phyloP scores from a whole-genome alignment of 2,113 vertebrate species.

The Laticauda colubrina region DNA sequence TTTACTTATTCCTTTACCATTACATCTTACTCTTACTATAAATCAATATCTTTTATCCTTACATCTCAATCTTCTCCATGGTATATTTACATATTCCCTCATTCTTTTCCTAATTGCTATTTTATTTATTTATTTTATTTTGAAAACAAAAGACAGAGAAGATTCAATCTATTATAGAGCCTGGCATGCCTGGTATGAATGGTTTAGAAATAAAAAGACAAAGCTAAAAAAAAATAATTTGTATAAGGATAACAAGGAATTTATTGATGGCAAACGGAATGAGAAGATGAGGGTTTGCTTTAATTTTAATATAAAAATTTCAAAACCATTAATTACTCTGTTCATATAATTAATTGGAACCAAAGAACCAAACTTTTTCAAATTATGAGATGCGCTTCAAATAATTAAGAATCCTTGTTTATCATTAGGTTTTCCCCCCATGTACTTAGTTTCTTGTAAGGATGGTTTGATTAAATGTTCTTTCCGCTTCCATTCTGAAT shows the following conservation, averaged over 20 bases:
- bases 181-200: too few relatives aligned
- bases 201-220: background rate
- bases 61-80: too few relatives aligned
- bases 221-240: background rate
- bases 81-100: too few relatives aligned
- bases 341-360: constrained; percentile 1
- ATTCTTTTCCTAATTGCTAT: too few relatives aligned
- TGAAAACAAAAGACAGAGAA: too few relatives aligned
- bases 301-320: background rate
- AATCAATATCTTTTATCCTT: too few relatives aligned
- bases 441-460: background rate
- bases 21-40: too few relatives aligned
- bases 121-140: too few relatives aligned
- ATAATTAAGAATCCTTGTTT: constrained; percentile 20
- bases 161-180: too few relatives aligned
- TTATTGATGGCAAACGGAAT: background rate
- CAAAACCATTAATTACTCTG: background rate
- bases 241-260: background rate
- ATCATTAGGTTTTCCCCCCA: constrained; percentile 11
- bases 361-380: background rate
- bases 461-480: background rate
- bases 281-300: background rate
- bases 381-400: background rate
- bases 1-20: too few relatives aligned
- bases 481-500: background rate